Evolutionary conservation across 2,797 vertebrate species (phyloP), one percentile per base, ranked within the genome.

Genomic region (Acanthiza pusilla): DNA sequence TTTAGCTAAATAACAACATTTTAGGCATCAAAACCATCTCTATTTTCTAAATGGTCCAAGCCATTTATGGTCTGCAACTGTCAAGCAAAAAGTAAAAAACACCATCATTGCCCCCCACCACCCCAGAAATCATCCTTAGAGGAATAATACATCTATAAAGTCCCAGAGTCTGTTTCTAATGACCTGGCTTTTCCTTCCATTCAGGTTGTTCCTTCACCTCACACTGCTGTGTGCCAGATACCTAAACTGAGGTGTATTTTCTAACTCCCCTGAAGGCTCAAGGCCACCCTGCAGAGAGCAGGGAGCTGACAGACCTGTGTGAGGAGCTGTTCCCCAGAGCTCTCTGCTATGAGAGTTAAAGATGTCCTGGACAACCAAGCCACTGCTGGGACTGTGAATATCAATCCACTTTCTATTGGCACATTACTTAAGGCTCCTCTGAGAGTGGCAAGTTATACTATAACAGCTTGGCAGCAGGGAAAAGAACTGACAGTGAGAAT

Each of bases 381-480:
- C 30, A 21, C 25, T 66, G 43, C 42, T 67, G 32, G 38, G 19
- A 67, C 22, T 0, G 0, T 4, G 21, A 45, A 9, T 34, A 68
- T 19, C 42, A 38, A 43, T 50, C 23, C 13, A 13, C 13, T 16
- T 60, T 26, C 40, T 53, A 29, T 0, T 48, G n/a, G 8, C 27
- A 66, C 23, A 6, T 13, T 53, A 47, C 30, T 78, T 53, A 63
- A 50, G 12, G 22, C 34, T 82, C 54, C 40, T 43, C 70, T 68
- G 27, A 72, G 85, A 70, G 68, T 11, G 19, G 12, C 13, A 80
- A 74, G 8, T 5, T 27, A 10, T 8, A 45, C 12, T 40, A 30
- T 3, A 67, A 73, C 7, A 74, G 26, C 16, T 85, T 26, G 32
- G 60, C 7, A 85, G 63, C 10, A 54, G 2, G 0, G 63, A 71